These are phyloP conservation scores for Cheilosia pagana DNA, from an alignment of 2,888 invertebrate genomes.

Conservation along the genomic window DNA sequence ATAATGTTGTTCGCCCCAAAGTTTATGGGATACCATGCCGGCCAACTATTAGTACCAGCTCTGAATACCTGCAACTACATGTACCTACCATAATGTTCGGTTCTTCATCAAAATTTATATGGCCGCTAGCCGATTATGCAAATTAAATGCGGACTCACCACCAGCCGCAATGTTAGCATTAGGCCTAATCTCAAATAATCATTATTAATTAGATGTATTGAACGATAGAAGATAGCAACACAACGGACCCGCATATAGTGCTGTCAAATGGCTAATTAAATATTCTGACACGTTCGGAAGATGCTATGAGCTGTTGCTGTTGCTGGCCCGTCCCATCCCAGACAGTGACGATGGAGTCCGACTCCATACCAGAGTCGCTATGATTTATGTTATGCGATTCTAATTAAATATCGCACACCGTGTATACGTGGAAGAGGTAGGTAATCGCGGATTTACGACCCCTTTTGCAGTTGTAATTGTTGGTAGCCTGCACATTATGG, in stretches of 20 bases:
- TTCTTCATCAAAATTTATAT: constrained; percentile 58
- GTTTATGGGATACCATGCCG: constrained; percentile 22
- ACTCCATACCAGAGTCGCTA: not conserved
- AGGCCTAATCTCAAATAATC: constrained; percentile 69
- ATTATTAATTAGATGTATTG: constrained; percentile 71
- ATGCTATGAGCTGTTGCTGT: constrained; percentile 7
- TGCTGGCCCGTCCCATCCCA: no score
- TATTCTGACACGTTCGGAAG: constrained; percentile 58
- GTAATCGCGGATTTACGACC: constrained; percentile 45
- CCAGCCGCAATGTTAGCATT: constrained; percentile 48
- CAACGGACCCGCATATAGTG: constrained; percentile 22
- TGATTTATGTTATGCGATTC: constrained; percentile 64
- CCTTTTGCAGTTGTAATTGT: constrained; percentile 39
- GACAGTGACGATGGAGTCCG: not conserved
- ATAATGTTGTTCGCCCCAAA: constrained; percentile 32
- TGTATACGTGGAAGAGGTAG: constrained; percentile 7
- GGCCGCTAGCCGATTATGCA: constrained; percentile 64
- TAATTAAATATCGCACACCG: constrained; percentile 56
- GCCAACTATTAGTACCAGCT: constrained; percentile 2
- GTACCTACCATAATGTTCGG: constrained; percentile 60
- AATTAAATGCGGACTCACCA: constrained; percentile 61
- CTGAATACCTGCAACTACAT: constrained; percentile 20
- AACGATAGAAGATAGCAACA: constrained; percentile 46
- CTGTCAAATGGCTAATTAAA: constrained; percentile 63
- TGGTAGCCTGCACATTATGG: not conserved